These are phyloP conservation scores for Nasonia oneida DNA, from an alignment of 2,888 invertebrate species.

Conservation along the genomic window DNA sequence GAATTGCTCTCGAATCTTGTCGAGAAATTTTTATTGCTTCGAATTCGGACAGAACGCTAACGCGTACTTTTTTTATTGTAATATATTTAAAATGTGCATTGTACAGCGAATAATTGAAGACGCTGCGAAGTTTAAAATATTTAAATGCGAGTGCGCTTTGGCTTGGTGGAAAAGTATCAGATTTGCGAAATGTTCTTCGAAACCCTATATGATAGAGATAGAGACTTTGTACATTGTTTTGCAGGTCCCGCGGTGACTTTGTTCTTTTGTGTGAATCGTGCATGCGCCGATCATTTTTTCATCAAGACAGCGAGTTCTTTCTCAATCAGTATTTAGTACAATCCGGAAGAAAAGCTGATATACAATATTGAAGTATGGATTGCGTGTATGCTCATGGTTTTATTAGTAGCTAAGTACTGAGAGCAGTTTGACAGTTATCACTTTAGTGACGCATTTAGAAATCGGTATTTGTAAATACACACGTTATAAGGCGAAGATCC, in stretches of 20 bases:
- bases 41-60: neutral
- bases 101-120: conserved; percentile 15
- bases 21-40: conserved; percentile 17
- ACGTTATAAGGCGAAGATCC: conserved; percentile 22
- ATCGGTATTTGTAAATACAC: conserved; percentile 41
- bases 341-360: conserved; percentile 2
- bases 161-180: conserved; percentile 5
- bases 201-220: neutral
- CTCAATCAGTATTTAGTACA: conserved; percentile 19
- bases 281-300: neutral
- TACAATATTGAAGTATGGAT: neutral
- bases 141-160: conserved; percentile 15
- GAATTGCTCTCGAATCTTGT: neutral
- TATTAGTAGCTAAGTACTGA: neutral
- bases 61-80: conserved; percentile 7
- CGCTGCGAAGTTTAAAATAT: neutral
- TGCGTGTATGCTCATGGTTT: conserved; percentile 2
- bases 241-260: neutral
- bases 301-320: neutral
- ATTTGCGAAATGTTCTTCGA: neutral
- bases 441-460: conserved; percentile 7
- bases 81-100: conserved; percentile 12
- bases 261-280: neutral
- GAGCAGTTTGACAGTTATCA: conserved; percentile 1
- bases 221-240: conserved; percentile 13